Base-by-base conservation (phyloP, 1,140 invertebrate species). In the Tetranychus cinnabarinus region DNA sequence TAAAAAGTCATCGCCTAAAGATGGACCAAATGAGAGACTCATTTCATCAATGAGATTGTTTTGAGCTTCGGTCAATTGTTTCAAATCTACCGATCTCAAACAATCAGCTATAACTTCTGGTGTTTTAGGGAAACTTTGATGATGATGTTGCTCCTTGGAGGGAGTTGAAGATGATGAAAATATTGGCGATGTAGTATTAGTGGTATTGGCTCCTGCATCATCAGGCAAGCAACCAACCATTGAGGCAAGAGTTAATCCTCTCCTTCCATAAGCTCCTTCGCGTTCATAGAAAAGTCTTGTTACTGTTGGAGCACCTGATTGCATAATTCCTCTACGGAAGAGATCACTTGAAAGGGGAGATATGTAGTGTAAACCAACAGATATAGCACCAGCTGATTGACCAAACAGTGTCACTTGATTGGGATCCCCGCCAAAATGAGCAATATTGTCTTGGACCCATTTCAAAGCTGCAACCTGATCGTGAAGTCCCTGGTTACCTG, bases 391-490 rank as follows among this genome's bases (percentile, higher is more conserved):
- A n/a, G 78, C 76, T 62, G 76, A 77, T 68, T 81, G 78, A 23
- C 79, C 79, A 64, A 81, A 78, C 7, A 81, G 62, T 31, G 80
- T 81, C 10, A 81, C 75, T 39, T 72, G 70, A 50, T 72, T 65
- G 3, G 75, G 69, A 66, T 79, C 74, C 1, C 79, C 79, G n/a
- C 77, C 77, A 65, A 81, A 81, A 58, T 71, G 13, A 74, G 71
- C 61, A 31, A 78, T 78, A 58, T 77, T 76, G 39, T 73, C 68
- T 62, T 72, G 69, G 15, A 79, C 69, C 76, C 76, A 76, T 58
- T 71, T 67, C 31, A 76, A 62, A 3, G 77, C 80, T 66, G 78
- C 66, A 7, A 74, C 65, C 74, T 93, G 88, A 75, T 96, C 91
- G 81, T 85, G 71, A 48, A 79, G 68, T 33, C 78, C 78, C 64